These are phyloP conservation scores for Sinotaia quadrata DNA, from an alignment of 2,888 invertebrate genomes.

Conservation along the genomic window DNA sequence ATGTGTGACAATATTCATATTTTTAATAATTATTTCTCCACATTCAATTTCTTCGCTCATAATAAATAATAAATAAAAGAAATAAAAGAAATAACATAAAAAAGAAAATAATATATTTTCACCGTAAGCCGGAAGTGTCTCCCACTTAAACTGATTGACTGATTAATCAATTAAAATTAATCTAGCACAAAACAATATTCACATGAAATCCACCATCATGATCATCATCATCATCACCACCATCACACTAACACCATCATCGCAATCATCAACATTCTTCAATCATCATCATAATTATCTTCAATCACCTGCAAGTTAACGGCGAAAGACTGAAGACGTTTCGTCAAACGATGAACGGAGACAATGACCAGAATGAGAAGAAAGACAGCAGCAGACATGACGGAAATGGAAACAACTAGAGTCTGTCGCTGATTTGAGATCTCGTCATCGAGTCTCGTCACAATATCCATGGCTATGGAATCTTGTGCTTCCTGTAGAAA, in stretches of 20 bases:
- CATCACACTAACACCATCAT: too few species aligned
- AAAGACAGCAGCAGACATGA: conserved; percentile 36
- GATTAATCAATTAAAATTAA: too few species aligned
- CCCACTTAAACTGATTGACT: too few species aligned
- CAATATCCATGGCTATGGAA: conserved; percentile 23
- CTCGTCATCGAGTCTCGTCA: conserved; percentile 25
- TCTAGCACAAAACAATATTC: too few species aligned
- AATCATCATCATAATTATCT: neutral
- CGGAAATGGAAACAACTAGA: conserved; percentile 25
- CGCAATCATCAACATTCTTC: neutral
- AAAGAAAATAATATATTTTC: too few species aligned
- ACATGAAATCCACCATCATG: too few species aligned
- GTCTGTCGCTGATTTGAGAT: conserved; percentile 15
- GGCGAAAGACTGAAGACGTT: conserved; percentile 34
- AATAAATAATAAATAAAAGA: too few species aligned
- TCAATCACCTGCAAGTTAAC: conserved; percentile 34
- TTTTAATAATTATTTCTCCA: too few species aligned
- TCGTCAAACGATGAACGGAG: conserved; percentile 36
- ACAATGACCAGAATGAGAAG: conserved; percentile 40
- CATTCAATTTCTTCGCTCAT: too few species aligned
- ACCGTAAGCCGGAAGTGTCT: too few species aligned
- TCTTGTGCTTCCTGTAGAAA: conserved; percentile 26
- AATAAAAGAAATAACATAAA: too few species aligned
- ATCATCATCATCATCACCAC: neutral
- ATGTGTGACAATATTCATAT: too few species aligned